Conservation (phyloP, 2,888 invertebrate species). For the Lithophane ornitopus region DNA sequence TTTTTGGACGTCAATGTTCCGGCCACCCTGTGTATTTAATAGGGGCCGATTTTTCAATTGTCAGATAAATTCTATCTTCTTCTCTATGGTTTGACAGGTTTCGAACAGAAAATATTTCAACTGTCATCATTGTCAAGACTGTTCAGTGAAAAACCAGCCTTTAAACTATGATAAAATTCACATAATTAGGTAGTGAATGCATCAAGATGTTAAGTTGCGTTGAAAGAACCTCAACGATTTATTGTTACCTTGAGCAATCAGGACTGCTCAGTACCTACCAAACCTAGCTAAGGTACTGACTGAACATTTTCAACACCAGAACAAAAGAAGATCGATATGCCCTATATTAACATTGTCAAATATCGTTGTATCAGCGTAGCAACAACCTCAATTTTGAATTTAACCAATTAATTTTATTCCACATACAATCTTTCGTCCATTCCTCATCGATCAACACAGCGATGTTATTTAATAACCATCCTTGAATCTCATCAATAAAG, state of each 20-base stretch:
- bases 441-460: constrained; percentile 22
- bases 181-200: not conserved
- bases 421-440: constrained; percentile 17
- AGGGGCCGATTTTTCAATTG: not conserved
- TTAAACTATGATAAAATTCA: not conserved
- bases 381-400: constrained; percentile 13
- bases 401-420: constrained; percentile 29
- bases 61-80: not conserved
- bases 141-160: not conserved
- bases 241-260: not conserved
- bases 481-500: constrained; percentile 17
- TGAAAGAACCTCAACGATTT: not conserved
- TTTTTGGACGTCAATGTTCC: no score
- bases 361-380: not conserved
- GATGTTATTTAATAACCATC: constrained; percentile 12
- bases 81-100: not conserved
- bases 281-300: not conserved
- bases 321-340: constrained; percentile 3
- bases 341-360: not conserved
- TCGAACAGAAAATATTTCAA: no score
- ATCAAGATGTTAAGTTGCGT: not conserved
- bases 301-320: not conserved
- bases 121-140: not conserved
- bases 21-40: no score
- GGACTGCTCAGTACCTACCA: not conserved